phyloP scores from a whole-genome alignment of 2,888 invertebrate genomes.

The Sinohyriopsis cumingii region DNA sequence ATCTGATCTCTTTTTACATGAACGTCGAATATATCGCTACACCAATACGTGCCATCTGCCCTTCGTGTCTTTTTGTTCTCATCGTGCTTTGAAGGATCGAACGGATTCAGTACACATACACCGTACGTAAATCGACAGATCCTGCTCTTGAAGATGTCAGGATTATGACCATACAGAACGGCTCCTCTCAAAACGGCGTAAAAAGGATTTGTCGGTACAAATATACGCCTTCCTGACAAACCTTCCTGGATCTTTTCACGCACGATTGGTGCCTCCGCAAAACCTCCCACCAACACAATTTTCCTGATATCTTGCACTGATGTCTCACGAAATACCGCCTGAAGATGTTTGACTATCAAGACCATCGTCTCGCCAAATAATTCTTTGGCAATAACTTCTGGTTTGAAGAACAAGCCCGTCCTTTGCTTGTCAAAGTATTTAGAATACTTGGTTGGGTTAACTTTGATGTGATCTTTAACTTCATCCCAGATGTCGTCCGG shows the following conservation, averaged over 20 bases:
- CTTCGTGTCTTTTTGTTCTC: constrained; percentile 6
- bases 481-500: constrained; percentile 8
- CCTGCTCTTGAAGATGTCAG: constrained; percentile 21
- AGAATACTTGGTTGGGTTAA: constrained; percentile 6
- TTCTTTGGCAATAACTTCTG: constrained; percentile 9
- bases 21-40: constrained; percentile 16
- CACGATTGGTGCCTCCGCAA: constrained; percentile 28
- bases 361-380: constrained; percentile 17
- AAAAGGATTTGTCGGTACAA: constrained; percentile 26
- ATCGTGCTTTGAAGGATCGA: constrained; percentile 13
- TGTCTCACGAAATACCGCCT: constrained; percentile 4
- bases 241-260: constrained; percentile 8
- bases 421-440: constrained; percentile 7
- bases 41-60: constrained; percentile 8
- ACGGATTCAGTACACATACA: constrained; percentile 1
- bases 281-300: constrained; percentile 27
- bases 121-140: constrained; percentile 26
- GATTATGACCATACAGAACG: constrained; percentile 28
- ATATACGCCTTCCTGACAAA: constrained; percentile 11
- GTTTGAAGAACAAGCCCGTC: constrained; percentile 14
- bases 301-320: constrained; percentile 7
- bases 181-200: constrained; percentile 27
- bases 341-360: constrained; percentile 8
- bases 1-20: constrained; percentile 17
- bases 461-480: constrained; percentile 4